phyloP scores from a whole-genome alignment of 2,888 invertebrate genomes.

The Pachycephus smyrnensis region DNA sequence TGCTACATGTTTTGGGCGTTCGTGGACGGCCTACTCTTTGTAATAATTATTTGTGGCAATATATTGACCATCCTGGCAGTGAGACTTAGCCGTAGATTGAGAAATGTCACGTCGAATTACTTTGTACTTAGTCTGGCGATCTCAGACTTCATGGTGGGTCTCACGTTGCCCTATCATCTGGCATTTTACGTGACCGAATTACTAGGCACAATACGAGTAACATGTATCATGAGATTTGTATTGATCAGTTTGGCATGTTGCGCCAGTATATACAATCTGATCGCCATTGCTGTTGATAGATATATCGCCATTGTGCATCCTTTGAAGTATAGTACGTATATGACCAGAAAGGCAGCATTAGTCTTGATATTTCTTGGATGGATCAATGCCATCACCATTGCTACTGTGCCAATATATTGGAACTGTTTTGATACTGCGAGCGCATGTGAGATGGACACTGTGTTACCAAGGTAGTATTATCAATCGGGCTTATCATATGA shows the following conservation, averaged over 20 bases:
- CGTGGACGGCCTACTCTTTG: constrained; percentile 75
- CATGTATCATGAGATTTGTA: constrained; percentile 78
- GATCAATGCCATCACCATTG: constrained; percentile 75
- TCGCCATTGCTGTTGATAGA: constrained; percentile 82
- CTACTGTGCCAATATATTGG: constrained; percentile 81
- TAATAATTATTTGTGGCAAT: constrained; percentile 80
- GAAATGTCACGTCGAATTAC: constrained; percentile 79
- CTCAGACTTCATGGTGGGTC: constrained; percentile 82
- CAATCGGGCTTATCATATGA: neutral
- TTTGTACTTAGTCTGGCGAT: constrained; percentile 84
- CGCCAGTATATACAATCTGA: constrained; percentile 83
- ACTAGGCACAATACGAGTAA: constrained; percentile 73
- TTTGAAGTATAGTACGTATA: constrained; percentile 78
- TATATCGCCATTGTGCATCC: constrained; percentile 86
- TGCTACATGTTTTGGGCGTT: constrained; percentile 71
- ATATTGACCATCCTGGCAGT: constrained; percentile 82
- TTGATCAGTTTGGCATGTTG: constrained; percentile 81
- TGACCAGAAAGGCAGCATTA: constrained; percentile 77
- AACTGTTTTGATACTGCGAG: constrained; percentile 77
- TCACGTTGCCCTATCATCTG: constrained; percentile 82
- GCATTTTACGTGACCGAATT: constrained; percentile 77
- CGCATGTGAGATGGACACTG: constrained; percentile 77
- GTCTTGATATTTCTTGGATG: constrained; percentile 76
- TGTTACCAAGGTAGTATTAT: constrained; percentile 68
- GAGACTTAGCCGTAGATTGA: constrained; percentile 76